Evolutionary conservation across 2,888 invertebrate genomes (phyloP), one percentile per base, ranked within the genome.

Genomic region (Stegana nigrithorax): DNA sequence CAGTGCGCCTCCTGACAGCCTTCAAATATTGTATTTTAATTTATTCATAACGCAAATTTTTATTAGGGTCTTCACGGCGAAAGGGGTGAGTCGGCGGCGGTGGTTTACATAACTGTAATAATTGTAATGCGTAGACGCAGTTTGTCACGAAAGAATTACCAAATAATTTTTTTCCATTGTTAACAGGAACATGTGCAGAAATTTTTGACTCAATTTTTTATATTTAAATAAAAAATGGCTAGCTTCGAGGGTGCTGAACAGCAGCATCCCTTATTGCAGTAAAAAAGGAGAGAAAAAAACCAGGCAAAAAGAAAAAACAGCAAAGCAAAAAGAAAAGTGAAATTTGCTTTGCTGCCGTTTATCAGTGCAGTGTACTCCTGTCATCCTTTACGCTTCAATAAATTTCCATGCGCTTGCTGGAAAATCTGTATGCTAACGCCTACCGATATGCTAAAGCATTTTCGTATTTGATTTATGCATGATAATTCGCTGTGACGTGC

Each of bases 401-500:
- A 65, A 65, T 72, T 69, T 68, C 68, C 70, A 32, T 55, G 6
- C 56, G 60, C 66, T 55, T 56, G 55, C 53, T 25, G 51, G 61
- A 27, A 50, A 39, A 62, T 45, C 55, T 14, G 36, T 19, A 7
- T 57, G 25, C 29, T 7, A 44, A 55, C 65, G 47, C 59, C 63
- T 63, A 63, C 61, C 51, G 60, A 57, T 42, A 68, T 65, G 56
- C 63, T 72, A 70, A 80, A 75, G 81, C 81, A 81, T 83, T 84
- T 81, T 63, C 75, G 65, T 64, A 73, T 79, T 73, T 82, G 82
- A 83, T 84, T 83, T 82, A 83, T 83, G 83, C 81, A 81, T 75
- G 78, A 80, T 82, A 84, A 83, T 83, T 73, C 69, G 79, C 73
- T 75, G 71, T 81, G 83, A 82, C 83, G 80, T 72, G 59, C 32